Evolutionary conservation across 1,140 invertebrate genomes (phyloP), one percentile per base, ranked within the genome.

Genomic region (Drosophila bocki): DNA sequence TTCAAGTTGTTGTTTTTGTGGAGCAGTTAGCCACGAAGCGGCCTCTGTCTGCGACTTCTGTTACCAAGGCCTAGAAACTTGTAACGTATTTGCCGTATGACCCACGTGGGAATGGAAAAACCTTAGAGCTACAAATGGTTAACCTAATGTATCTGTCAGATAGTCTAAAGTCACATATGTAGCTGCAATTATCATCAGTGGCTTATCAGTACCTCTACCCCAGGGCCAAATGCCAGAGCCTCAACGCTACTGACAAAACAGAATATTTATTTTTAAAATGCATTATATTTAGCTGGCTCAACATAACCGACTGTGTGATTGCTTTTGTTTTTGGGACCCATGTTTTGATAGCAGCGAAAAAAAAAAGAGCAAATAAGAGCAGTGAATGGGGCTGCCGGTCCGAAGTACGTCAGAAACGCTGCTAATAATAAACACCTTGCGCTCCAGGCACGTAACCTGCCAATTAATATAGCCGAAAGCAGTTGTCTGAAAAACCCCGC

Each of bases 31-130:
- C 85, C 84, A 81, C 84, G 64, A 44, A 62, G 9, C 62, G 64
- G 50, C 84, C 84, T 68, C 69, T 68, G 51, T 32, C 39, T 42
- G 63, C 13, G 53, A 75, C 53, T 71, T 65, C 60, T 65, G 54
- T 77, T 77, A 77, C 83, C 60, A 79, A 78, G 76, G 63, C 60
- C 72, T 50, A 45, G 7, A 44, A 44, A 72, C 48, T 62, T 64
- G 32, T 87, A 88, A 87, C 84, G 84, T 87, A 75, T 80, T 83
- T 84, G 58, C 84, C 84, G 88, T 59, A 78, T 87, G 84, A 84
- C 84, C 47, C 32, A 54, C 68, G 53, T 78, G 84, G 51, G 61
- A 80, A 74, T 63, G 48, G 32, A 47, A 67, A 81, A 61, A 71
- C 57, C 69, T 71, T 37, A 13, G 47, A 61, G 12, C 29, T 15